A percentile compares a stretch with the other conserved stretches of the same genome.
These are phyloP conservation scores for Nothocercus nigrocapillus DNA, from an alignment of 2,113 vertebrate species.

Conservation along the genomic window DNA sequence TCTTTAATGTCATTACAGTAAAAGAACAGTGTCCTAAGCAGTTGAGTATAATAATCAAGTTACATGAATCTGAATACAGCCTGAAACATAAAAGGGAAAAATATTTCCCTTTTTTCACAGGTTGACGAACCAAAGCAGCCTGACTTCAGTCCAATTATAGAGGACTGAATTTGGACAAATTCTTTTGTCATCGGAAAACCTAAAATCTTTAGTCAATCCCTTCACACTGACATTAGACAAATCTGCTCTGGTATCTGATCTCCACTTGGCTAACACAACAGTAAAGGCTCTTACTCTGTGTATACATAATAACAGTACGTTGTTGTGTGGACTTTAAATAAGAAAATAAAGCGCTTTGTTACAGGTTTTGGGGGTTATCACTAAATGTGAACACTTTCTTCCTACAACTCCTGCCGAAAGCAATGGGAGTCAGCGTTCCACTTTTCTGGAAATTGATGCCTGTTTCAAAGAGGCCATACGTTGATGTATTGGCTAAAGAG, in stretches of 20 bases:
- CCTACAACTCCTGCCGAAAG: not conserved
- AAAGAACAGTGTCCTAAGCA: not conserved
- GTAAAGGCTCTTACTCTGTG: not conserved
- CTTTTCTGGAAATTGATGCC: not conserved
- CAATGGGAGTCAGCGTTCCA: not conserved
- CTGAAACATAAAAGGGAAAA: not conserved
- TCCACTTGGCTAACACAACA: not conserved
- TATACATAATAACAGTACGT: not conserved
- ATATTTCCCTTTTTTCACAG: not conserved
- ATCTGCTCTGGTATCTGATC: slow-evolving; percentile 31
- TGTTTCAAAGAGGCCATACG: accelerated
- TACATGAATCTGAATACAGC: not conserved
- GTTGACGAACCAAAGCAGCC: not conserved
- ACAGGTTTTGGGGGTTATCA: not conserved
- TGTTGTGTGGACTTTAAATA: not conserved
- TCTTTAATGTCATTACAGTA: not conserved
- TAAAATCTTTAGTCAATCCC: not conserved
- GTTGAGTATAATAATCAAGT: accelerated
- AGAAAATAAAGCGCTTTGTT: not conserved
- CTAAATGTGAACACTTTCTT: not conserved
- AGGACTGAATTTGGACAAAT: slow-evolving; percentile 13
- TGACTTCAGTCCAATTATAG: not conserved
- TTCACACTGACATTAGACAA: not conserved
- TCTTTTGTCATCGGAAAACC: not conserved
- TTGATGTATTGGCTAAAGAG: not conserved